Conservation (phyloP, 2,113 vertebrate species). For the Trichechus manatus region DNA sequence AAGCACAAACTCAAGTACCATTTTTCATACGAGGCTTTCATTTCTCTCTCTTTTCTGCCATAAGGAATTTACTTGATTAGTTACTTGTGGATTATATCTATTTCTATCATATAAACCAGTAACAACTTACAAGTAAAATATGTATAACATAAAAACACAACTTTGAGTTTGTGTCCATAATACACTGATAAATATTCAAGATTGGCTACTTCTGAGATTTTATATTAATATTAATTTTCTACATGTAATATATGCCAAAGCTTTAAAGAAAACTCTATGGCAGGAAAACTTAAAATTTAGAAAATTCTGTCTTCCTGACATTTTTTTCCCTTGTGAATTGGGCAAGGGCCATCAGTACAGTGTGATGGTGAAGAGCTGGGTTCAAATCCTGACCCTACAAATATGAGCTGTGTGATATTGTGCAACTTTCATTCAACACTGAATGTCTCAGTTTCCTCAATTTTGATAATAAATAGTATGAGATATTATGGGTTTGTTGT, state of each 20-base stretch:
- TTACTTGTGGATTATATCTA: neutral
- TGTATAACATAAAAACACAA: neutral
- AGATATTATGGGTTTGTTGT: neutral
- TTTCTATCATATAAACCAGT: neutral
- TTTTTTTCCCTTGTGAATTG: neutral
- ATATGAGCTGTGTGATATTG: neutral
- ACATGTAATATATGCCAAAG: neutral
- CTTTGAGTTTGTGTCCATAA: neutral
- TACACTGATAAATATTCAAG: neutral
- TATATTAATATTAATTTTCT: conserved; percentile 10
- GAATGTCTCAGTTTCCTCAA: neutral
- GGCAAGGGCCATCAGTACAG: neutral
- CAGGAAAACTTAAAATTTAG: neutral
- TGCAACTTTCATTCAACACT: neutral
- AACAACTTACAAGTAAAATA: conserved; percentile 3
- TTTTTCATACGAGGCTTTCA: neutral
- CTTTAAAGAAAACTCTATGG: neutral
- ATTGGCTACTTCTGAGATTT: neutral
- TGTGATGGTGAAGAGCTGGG: neutral
- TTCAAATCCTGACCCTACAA: neutral
- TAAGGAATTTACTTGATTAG: neutral
- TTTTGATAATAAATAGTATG: neutral
- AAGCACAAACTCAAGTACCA: neutral
- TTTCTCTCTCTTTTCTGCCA: neutral
- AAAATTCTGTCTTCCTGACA: neutral